These are phyloP conservation scores for Sesamia nonagrioides DNA, from an alignment of 1,140 invertebrate genomes.

Conservation along the genomic window DNA sequence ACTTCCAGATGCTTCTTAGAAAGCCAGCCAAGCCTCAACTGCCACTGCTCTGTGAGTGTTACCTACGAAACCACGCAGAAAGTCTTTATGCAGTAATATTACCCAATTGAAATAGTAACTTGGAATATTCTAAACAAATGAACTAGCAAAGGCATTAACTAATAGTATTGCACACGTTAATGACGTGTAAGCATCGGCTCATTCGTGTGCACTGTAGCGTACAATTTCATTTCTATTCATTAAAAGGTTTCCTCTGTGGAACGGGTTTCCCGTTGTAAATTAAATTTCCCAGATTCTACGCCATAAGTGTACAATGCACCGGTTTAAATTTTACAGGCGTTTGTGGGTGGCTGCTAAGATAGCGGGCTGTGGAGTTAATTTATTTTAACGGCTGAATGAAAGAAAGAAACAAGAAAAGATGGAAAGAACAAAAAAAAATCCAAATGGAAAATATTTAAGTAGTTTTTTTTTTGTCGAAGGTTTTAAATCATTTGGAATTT, in stretches of 20 bases:
- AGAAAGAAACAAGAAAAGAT: no score
- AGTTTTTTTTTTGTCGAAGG: no score
- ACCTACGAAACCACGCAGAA: no score
- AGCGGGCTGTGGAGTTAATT: background rate
- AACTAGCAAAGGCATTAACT: background rate
- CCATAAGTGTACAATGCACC: slow-evolving; percentile 39
- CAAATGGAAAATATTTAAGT: no score
- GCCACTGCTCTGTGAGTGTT: no score
- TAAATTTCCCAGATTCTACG: slow-evolving; percentile 44
- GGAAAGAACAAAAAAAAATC: no score
- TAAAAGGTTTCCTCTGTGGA: slow-evolving; percentile 36
- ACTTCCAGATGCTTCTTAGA: no score
- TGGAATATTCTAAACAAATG: background rate
- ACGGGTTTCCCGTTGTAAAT: slow-evolving; percentile 40
- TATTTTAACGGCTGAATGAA: background rate
- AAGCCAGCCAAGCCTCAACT: no score
- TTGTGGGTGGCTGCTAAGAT: slow-evolving; percentile 10
- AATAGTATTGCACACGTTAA: background rate
- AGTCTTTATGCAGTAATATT: background rate
- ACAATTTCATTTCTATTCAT: slow-evolving; percentile 48
- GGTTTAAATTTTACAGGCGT: slow-evolving; percentile 32
- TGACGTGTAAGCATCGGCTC: slow-evolving; percentile 31
- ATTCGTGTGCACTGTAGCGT: slow-evolving; percentile 1
- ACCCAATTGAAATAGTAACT: background rate
- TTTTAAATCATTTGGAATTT: no score